These are phyloP conservation scores for Leuciscus waleckii DNA, from an alignment of 2,797 vertebrate species.

Conservation along the genomic window DNA sequence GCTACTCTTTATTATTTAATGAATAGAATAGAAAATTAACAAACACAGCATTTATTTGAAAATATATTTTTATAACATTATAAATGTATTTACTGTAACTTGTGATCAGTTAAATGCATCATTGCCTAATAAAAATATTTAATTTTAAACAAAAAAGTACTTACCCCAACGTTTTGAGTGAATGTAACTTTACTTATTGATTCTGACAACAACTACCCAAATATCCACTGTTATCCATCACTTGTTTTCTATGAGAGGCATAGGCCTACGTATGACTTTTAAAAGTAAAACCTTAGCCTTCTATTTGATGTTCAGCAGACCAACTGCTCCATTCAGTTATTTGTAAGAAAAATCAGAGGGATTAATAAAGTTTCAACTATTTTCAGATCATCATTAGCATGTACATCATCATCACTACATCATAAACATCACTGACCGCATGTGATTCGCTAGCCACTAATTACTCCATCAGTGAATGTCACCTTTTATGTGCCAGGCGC, in stretches of 20 bases:
- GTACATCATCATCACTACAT: constrained; percentile 12
- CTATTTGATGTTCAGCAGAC: neutral
- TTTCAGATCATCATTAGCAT: constrained; percentile 37
- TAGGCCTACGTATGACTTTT: neutral
- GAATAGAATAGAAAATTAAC: too few species aligned
- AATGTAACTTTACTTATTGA: neutral
- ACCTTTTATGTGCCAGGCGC: constrained; percentile 48
- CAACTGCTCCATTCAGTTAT: neutral
- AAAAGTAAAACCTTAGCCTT: neutral
- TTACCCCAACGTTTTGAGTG: neutral
- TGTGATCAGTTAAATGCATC: too few species aligned
- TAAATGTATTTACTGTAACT: too few species aligned
- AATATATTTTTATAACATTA: too few species aligned
- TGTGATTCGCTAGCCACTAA: constrained; percentile 45
- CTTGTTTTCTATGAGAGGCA: neutral
- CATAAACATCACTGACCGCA: constrained; percentile 32
- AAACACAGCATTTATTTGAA: too few species aligned
- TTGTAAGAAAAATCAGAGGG: constrained; percentile 15
- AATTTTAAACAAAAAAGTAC: neutral
- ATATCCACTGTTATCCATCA: neutral
- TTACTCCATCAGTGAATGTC: constrained; percentile 56
- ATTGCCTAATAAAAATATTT: neutral
- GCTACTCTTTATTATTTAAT: too few species aligned
- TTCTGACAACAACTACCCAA: neutral
- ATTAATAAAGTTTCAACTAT: constrained; percentile 30